Base-by-base conservation (phyloP, 2,888 invertebrate genomes). In the Microctonus brassicae region DNA sequence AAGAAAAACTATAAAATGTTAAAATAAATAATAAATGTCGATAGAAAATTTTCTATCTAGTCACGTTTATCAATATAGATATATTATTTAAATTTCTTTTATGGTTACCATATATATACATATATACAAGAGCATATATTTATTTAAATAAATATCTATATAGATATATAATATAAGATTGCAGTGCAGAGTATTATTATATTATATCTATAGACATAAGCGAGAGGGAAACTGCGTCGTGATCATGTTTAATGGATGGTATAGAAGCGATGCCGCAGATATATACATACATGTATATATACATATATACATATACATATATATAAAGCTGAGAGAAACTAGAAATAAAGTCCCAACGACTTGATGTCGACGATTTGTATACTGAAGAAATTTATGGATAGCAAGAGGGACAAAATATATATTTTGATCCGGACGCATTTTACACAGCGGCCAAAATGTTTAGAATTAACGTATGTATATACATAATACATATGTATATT, bases 301-400 rank as follows among this genome's bases (percentile, higher is more conserved):
- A n/a, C n/a, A n/a, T n/a, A n/a, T n/a, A n/a, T n/a, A 5, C n/a
- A n/a, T n/a, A n/a, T n/a, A n/a, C n/a, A n/a, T n/a, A n/a, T n/a
- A n/a, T n/a, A 5, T 10, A 26, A n/a, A 24, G 29, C 10, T 57
- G 24, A 17, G 63, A 26, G 64, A 64, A 64, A 70, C 70, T 70
- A 65, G 70, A 70, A 70, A 70, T 70, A 70, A 69, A 55, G 39
- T 53, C n/a, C 26, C 17, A 55, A 13, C 52, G 52, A 64, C 64
- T 60, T 58, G 42, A 67, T 33, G 63, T 52, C 47, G 57, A 68
- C 39, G 61, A 68, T 68, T 47, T n/a, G n/a, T n/a, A 61, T 60
- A 42, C 68, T 47, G 20, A 68, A 68, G 68, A 66, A 39, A 61
- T 62, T n/a, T n/a, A 55, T 58, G 64, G 70, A 57, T 47, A 53